Evolutionary conservation across 1,140 invertebrate species (phyloP).

Genomic region (Manduca sexta): DNA sequence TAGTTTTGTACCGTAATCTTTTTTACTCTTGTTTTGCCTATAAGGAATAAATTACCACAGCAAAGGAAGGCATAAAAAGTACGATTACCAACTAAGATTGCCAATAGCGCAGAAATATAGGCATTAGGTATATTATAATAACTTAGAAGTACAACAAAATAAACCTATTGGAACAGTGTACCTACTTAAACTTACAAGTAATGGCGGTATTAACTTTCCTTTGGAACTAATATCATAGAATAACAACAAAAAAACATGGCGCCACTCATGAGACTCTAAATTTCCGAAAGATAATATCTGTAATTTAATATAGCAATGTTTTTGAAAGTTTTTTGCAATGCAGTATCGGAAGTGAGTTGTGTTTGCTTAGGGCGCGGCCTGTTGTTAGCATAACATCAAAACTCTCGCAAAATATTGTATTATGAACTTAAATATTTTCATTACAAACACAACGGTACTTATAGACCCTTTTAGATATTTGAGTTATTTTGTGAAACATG

Average conservation of each 20-base stretch:
- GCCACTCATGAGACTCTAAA: conserved; percentile 38
- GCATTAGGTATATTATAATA: no score
- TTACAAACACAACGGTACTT: conserved; percentile 26
- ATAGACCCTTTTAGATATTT: background rate
- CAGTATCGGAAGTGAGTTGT: conserved; percentile 44
- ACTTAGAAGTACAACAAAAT: no score
- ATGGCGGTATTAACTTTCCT: no score
- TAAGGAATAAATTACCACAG: no score
- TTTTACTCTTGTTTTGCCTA: no score
- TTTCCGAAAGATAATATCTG: conserved; percentile 35
- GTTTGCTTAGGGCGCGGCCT: conserved; percentile 43
- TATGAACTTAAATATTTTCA: conserved; percentile 26
- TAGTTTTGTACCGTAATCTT: no score
- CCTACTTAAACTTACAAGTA: no score
- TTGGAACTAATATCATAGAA: background rate
- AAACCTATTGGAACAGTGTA: no score
- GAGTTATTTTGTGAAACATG: no score
- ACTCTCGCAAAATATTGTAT: conserved; percentile 30
- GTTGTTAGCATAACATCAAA: conserved; percentile 52
- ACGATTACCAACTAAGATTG: no score
- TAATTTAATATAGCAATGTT: conserved; percentile 45
- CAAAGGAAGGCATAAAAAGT: no score
- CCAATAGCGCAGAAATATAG: no score
- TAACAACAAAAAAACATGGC: conserved; percentile 34
- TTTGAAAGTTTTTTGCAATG: conserved; percentile 37